phyloP scores from a whole-genome alignment of 2,797 vertebrate genomes.

The Enteromius fasciolatus region DNA sequence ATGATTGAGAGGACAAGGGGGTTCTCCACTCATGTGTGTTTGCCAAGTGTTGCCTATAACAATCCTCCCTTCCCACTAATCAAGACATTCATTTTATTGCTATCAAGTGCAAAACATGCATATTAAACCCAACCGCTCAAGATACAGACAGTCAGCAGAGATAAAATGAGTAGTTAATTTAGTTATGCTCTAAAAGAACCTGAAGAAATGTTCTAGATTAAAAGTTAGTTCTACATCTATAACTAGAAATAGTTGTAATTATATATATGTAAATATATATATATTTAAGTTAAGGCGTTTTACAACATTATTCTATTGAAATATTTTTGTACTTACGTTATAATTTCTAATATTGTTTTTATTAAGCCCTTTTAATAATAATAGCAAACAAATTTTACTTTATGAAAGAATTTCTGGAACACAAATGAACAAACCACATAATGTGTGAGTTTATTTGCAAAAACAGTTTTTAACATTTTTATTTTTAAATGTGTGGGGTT shows the following conservation, averaged over 20 bases:
- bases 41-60: constrained; percentile 74
- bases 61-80: constrained; percentile 70
- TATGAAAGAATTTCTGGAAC: not conserved
- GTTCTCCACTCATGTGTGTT: constrained; percentile 59
- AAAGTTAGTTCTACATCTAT: not conserved
- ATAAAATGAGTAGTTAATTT: constrained; percentile 1
- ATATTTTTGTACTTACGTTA: not conserved
- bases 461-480: too few relatives aligned
- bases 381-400: not conserved
- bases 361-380: not conserved
- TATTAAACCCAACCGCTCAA: constrained; percentile 49
- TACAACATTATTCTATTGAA: not conserved
- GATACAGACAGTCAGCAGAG: constrained; percentile 11
- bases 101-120: constrained; percentile 46
- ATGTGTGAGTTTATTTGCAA: too few relatives aligned
- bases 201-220: not conserved
- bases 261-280: too few relatives aligned
- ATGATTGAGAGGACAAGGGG: constrained; percentile 59
- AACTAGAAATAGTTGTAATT: not conserved
- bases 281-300: not conserved
- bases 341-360: not conserved
- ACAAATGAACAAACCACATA: not conserved
- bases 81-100: constrained; percentile 59
- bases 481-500: too few relatives aligned
- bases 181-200: constrained; percentile 10